Evolutionary conservation across 2,888 invertebrate species (phyloP), one percentile per base, ranked within the genome.

Genomic region (Hirtodrosophila confusa): DNA sequence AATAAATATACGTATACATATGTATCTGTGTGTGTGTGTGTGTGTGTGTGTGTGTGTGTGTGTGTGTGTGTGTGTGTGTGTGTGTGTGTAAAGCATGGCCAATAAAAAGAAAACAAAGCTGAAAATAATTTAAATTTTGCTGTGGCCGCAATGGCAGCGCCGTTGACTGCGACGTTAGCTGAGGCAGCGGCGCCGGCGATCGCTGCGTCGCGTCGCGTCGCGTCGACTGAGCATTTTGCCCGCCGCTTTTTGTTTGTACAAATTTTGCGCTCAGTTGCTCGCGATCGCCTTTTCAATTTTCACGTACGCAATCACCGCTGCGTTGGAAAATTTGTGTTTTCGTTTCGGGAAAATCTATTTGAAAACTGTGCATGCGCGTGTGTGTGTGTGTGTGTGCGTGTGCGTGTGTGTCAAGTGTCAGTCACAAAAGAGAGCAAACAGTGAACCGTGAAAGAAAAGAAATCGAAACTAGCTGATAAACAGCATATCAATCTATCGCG

Each of bases 221-320:
- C 44, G 31, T 45, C 44, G 44, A 17, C 31, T 45, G 33, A 4
- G 31, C 55, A 49, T 57, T 62, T 66, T 73, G 69, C 57, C 43
- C 39, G 39, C 53, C 31, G 31, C 31, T 8, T 7, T 44, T 61
- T 75, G 78, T 69, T 86, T 78, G 73, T 80, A 86, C 60, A 68
- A 69, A 71, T 85, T 79, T 89, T 88, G 86, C 85, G 89, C 88
- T 89, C 88, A 89, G 89, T 89, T 76, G 80, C 71, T 87, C 88
- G 88, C 86, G 88, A 80, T 80, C 88, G 86, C 80, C 74, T 80
- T 89, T 86, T 86, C 79, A 82, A 89, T 89, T 89, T 89, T 88
- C 89, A 89, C 86, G 88, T 78, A 78, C 69, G 68, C 62, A 67
- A 51, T 58, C 66, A 54, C 55, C 33, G 66, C 68, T 50, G 40